Conservation (phyloP, 2,113 vertebrate genomes). For the Acrocephalus arundinaceus region DNA sequence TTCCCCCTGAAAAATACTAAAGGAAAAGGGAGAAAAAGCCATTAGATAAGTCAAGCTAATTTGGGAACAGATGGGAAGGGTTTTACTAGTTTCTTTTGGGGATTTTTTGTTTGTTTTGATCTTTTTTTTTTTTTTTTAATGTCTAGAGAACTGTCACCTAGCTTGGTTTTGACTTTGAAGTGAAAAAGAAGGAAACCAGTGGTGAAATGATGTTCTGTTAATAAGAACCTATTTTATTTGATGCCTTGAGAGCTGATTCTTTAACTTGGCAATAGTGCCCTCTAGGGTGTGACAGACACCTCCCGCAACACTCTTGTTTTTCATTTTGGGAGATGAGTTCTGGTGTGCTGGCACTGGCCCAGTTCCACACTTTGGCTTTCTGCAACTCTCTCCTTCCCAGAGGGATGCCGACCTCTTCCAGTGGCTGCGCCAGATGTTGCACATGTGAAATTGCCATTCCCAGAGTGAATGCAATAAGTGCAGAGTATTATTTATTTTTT, state of each 20-base stretch:
- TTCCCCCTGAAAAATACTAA: not conserved
- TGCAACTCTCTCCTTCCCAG: not conserved
- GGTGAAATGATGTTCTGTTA: not conserved
- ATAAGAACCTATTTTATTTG: not conserved
- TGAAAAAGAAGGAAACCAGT: not conserved
- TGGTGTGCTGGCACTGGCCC: not conserved
- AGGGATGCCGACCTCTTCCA: not conserved
- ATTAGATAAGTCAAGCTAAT: not conserved
- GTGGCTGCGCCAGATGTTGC: not conserved
- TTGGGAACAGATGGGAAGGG: not conserved
- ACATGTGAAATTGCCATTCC: not conserved
- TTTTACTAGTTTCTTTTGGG: not conserved
- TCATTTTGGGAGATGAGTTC: not conserved
- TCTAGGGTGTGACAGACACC: conserved; percentile 16
- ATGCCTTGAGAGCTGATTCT: not conserved
- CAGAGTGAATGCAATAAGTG: not conserved
- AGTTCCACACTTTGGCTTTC: not conserved
- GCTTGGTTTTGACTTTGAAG: not conserved
- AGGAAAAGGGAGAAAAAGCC: not conserved
- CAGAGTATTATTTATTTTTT: not conserved
- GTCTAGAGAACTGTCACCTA: not conserved
- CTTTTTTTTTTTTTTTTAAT: not conserved
- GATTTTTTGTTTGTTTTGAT: not conserved
- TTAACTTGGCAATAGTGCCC: conserved; percentile 45
- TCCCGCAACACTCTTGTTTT: not conserved